Percentiles rank a stretch among this genome's conserved stretches.
phyloP scores from a whole-genome alignment of 2,888 invertebrate genomes.

The Celastrina argiolus region DNA sequence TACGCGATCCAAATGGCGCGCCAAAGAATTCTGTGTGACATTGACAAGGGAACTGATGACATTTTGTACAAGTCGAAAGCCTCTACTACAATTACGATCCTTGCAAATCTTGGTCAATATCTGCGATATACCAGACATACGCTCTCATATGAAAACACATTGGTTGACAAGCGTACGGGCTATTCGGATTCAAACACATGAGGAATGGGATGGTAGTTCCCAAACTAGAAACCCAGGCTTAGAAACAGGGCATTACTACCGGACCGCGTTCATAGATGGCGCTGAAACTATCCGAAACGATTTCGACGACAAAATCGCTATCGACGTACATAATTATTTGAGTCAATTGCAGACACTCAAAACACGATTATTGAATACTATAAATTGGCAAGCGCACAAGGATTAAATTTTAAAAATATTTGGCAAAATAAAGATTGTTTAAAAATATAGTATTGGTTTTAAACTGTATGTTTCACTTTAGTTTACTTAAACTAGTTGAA shows the following conservation, averaged over 20 bases:
- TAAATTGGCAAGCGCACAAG: conserved; percentile 51
- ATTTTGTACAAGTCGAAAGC: conserved; percentile 38
- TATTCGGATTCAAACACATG: conserved; percentile 50
- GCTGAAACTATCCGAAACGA: conserved; percentile 59
- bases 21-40: conserved; percentile 49
- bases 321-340: conserved; percentile 61
- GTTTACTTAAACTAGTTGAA: too few species aligned
- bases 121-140: conserved; percentile 62
- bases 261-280: conserved; percentile 57
- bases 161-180: conserved; percentile 45
- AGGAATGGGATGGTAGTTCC: conserved; percentile 59
- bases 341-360: conserved; percentile 44
- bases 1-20: conserved; percentile 62
- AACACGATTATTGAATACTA: conserved; percentile 47
- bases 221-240: conserved; percentile 51
- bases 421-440: background rate
- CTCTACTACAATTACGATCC: conserved; percentile 50
- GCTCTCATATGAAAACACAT: conserved; percentile 48
- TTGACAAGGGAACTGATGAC: conserved; percentile 47
- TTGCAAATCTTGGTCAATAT: conserved; percentile 63
- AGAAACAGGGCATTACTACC: conserved; percentile 58
- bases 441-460: background rate
- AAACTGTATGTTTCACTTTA: too few species aligned
- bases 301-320: conserved; percentile 47
- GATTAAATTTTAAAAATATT: conserved; percentile 34